phyloP scores from a whole-genome alignment of 2,797 vertebrate genomes.

The Myoxocephalus aenaeus region DNA sequence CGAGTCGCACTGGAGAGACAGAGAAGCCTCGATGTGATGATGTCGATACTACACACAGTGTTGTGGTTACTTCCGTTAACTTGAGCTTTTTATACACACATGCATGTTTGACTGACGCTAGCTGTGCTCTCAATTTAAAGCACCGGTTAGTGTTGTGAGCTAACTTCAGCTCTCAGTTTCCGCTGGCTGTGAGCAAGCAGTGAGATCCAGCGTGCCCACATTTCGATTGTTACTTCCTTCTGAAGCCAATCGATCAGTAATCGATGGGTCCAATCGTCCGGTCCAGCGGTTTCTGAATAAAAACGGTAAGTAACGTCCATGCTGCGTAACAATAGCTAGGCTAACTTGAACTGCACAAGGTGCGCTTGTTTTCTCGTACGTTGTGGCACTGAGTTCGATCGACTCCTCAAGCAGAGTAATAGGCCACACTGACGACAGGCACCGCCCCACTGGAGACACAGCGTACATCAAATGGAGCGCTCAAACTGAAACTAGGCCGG shows the following conservation, averaged over 20 bases:
- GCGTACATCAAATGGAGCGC: conserved; percentile 27
- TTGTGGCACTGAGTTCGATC: rapidly evolving
- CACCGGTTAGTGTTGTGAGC: neutral
- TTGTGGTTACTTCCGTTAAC: neutral
- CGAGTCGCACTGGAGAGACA: neutral
- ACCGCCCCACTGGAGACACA: neutral
- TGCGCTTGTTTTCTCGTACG: conserved; percentile 7
- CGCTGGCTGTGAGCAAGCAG: neutral
- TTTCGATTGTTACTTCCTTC: neutral
- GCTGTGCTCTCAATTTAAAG: neutral
- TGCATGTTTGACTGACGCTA: neutral
- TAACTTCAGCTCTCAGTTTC: neutral
- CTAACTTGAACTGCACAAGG: conserved; percentile 41
- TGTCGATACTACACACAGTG: neutral
- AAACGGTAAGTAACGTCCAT: neutral
- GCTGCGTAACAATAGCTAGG: conserved; percentile 61
- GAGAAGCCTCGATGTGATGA: neutral
- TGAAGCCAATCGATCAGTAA: rapidly evolving
- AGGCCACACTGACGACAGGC: neutral
- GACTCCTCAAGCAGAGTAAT: rapidly evolving
- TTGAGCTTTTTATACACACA: neutral
- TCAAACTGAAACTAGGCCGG: conserved; percentile 51
- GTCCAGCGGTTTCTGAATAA: rapidly evolving
- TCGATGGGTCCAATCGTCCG: rapidly evolving
- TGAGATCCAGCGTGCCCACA: neutral